Conservation (phyloP, 2,113 vertebrate species). For the Anser cygnoides region DNA sequence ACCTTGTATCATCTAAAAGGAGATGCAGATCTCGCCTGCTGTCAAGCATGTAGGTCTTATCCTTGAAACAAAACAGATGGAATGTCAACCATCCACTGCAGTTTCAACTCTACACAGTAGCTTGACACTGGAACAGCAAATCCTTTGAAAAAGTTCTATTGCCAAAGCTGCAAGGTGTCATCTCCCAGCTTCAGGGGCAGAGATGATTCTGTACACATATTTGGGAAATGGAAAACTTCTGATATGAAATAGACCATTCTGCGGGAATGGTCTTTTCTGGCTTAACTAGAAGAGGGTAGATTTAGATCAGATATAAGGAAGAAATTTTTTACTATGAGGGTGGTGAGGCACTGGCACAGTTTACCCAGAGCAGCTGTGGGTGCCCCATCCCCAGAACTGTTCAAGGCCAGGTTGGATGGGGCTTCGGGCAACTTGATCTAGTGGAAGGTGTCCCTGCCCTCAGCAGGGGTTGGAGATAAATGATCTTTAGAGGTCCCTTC, state of each 20-base stretch:
- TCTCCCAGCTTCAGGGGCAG: not conserved
- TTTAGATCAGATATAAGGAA: too few species aligned
- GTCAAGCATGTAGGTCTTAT: not conserved
- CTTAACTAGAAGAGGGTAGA: too few species aligned
- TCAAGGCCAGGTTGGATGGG: too few species aligned
- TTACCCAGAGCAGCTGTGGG: too few species aligned
- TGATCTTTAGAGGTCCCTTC: too few species aligned
- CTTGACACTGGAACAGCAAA: conserved; percentile 40
- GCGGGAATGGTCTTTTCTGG: not conserved
- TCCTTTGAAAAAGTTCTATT: conserved; percentile 4
- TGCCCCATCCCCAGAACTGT: too few species aligned
- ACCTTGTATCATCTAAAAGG: not conserved
- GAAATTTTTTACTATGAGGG: too few species aligned
- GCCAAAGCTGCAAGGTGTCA: not conserved
- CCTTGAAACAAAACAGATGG: not conserved
- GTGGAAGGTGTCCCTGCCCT: too few species aligned
- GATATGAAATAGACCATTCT: not conserved
- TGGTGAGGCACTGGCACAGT: too few species aligned
- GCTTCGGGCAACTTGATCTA: too few species aligned
- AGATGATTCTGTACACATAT: not conserved
- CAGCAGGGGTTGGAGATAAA: too few species aligned
- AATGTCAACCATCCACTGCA: conserved; percentile 5
- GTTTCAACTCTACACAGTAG: not conserved
- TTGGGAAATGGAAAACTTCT: not conserved
- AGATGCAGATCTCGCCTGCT: not conserved